A percentile compares a stretch with the other conserved stretches of the same genome.
These are phyloP conservation scores for Lochmaea capreae DNA, from an alignment of 2,888 invertebrate genomes.

Conservation along the genomic window DNA sequence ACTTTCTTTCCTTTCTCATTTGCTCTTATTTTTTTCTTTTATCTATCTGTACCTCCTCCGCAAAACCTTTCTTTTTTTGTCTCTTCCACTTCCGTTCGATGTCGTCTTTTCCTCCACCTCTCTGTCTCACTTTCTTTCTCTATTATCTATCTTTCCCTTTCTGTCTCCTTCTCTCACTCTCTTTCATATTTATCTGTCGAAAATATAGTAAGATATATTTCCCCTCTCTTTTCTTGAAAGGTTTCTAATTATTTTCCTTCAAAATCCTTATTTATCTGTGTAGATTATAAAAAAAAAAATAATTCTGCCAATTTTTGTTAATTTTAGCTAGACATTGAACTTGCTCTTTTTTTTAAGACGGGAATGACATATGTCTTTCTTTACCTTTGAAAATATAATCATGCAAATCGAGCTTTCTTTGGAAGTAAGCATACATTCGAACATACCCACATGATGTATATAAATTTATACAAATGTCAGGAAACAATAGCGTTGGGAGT, in stretches of 20 bases:
- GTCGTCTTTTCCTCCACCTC: too few relatives aligned
- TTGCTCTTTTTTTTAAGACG: neutral
- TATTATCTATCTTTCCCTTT: too few relatives aligned
- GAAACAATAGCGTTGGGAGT: conserved; percentile 2
- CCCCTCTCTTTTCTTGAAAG: neutral
- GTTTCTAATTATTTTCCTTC: neutral
- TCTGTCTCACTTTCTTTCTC: too few relatives aligned
- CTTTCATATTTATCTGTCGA: too few relatives aligned
- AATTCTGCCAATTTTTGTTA: neutral
- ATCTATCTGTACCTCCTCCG: too few relatives aligned
- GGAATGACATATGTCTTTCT: conserved; percentile 2
- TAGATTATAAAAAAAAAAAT: neutral
- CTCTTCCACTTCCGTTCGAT: too few relatives aligned
- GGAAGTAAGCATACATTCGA: conserved; percentile 1
- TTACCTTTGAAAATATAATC: conserved; percentile 20
- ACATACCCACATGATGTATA: conserved; percentile 2
- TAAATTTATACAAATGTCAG: neutral
- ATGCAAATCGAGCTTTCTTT: conserved; percentile 21
- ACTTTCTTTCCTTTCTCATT: too few relatives aligned
- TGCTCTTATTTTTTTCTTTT: too few relatives aligned
- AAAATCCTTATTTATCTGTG: neutral
- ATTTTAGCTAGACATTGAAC: neutral
- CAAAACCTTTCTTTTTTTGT: too few relatives aligned
- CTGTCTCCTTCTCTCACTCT: too few relatives aligned
- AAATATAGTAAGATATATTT: too few relatives aligned